Base-by-base conservation (phyloP, 2,113 vertebrate genomes). In the Pluvialis apricaria region DNA sequence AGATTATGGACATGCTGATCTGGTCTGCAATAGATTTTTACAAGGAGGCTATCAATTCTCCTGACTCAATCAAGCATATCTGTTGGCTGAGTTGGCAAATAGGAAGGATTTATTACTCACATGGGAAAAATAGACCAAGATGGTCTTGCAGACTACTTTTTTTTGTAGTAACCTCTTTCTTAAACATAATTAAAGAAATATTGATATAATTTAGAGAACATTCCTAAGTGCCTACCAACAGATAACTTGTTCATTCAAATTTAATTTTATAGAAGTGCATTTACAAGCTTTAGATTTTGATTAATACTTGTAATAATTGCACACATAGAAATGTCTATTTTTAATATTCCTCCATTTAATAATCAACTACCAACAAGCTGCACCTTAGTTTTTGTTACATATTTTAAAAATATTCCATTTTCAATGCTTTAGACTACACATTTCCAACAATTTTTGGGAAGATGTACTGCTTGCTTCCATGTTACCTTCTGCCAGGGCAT, bases 31-130 rank as follows among this genome's bases (percentile, higher is more conserved):
- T 94, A 97, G 94, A 97, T 96, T 97, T 98, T 97, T 94, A 84
- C 60, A 90, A 96, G 97, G 85, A 91, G 91, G 54, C 96, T 96
- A 92, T 98, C 97, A 98, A 96, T 97, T 97, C 76, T 97, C 82
- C 79, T 82, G 79, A 92, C 79, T 97, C 92, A 93, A n/a, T 91
- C 94, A 96, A 97, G 89, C 92, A 85, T 92, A 90, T 95, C 96
- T 95, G 54, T 91, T 97, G 93, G 89, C 97, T 98, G 96, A 97
- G 76, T 97, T 96, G 80, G 97, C 97, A 98, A 96, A 98, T 45
- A 88, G 54, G 54, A 36, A 97, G 82, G 62, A 98, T 98, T 98
- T 97, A 97, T 97, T 93, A 91, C 51, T 93, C 96, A 66, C 40
- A 44, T 44, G 89, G 93, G 92, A 94, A 88, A 94, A 95, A 96